Evolutionary conservation across 1,140 invertebrate genomes (phyloP).

Genomic region (Dreissena polymorpha): DNA sequence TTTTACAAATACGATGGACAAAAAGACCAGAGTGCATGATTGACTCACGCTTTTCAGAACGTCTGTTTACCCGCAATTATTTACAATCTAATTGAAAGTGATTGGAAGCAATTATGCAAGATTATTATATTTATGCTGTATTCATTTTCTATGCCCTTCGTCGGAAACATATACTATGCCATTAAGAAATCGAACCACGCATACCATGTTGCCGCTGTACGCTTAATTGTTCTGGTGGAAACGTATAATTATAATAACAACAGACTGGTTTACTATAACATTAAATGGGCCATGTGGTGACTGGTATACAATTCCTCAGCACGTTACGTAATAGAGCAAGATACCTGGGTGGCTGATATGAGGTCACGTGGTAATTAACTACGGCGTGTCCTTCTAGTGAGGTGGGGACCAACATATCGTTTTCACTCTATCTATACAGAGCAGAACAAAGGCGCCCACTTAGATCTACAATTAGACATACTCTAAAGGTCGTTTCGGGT

Average conservation of each 20-base stretch:
- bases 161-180: neutral
- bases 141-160: slow-evolving; percentile 4
- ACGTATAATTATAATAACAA: slow-evolving; percentile 54
- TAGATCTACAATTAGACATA: slow-evolving; percentile 21
- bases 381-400: slow-evolving; percentile 38
- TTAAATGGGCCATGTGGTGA: slow-evolving; percentile 49
- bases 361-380: slow-evolving; percentile 30
- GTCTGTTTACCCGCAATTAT: slow-evolving; percentile 1
- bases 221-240: slow-evolving; percentile 35
- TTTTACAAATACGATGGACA: too few species aligned
- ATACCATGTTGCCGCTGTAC: slow-evolving; percentile 1
- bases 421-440: slow-evolving; percentile 3
- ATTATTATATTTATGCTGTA: slow-evolving; percentile 27
- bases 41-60: too few species aligned
- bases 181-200: slow-evolving; percentile 12
- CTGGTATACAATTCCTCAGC: neutral
- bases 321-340: neutral
- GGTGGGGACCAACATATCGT: neutral
- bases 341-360: slow-evolving; percentile 39
- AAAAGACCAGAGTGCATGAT: too few species aligned
- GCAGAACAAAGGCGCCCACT: slow-evolving; percentile 27
- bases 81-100: slow-evolving; percentile 30
- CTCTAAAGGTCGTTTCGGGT: slow-evolving; percentile 12
- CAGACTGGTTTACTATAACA: slow-evolving; percentile 40
- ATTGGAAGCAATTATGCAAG: slow-evolving; percentile 23